Base-by-base conservation (phyloP, 2,113 vertebrate genomes). In the Tapirus terrestris region DNA sequence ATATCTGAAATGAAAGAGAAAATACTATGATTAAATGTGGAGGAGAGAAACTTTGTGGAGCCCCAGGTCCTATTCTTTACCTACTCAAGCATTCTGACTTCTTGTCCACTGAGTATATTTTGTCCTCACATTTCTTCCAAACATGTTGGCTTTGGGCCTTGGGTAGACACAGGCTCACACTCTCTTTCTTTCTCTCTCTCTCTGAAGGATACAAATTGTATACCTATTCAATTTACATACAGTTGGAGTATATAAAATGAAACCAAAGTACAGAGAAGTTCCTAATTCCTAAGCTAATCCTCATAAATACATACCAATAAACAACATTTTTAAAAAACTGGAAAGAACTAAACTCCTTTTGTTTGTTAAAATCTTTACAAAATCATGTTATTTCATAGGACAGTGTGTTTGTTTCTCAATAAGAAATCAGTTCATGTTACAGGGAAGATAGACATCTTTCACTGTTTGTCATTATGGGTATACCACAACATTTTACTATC, bases 161-260 rank as follows among this genome's bases (percentile, higher is more conserved):
- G 20, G 29, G 8, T 18, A 20, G 48, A 48, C 48, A 8, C 48
- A 48, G 48, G 8, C 48, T 48, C 48, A 48, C 48, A 11, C 23
- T 45, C 39, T 48, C 72, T 48, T 43, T 8, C 43, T 75, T 12
- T 45, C 39, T 48, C 72, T 48, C 72, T 8, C 43, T 75, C 23
- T 43, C 36, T 25, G 36, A 36, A 27, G 45, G 14, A 76, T 31
- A 25, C 14, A 58, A 73, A 21, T 27, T 56, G 17, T 61, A 65
- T 29, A 17, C 1, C 68, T 10, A 73, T 77, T 27, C 6, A 53
- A 16, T 27, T 31, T 14, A 39, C 6, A 90, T 67, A 67, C 33
- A 96, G 91, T 51, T 31, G 36, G 92, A 76, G 95, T 33, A 36
- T 33, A 36, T 36, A 23, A 86, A 86, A 86, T 65, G n/a, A 85